phyloP scores from a whole-genome alignment of 2,888 invertebrate genomes.

The Temnothorax unifasciatus region DNA sequence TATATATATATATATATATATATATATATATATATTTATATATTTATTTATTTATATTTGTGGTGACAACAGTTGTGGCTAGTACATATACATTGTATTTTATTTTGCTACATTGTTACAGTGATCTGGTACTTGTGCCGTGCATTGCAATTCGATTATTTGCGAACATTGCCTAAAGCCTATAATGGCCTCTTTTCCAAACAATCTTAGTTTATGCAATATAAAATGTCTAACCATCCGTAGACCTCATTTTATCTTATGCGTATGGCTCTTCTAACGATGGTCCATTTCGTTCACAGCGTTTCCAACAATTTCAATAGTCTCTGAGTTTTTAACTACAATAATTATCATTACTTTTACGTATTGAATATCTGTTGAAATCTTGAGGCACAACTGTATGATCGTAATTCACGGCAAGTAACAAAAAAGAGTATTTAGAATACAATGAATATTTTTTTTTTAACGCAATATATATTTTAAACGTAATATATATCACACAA shows the following conservation, averaged over 20 bases:
- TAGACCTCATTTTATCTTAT: constrained; percentile 61
- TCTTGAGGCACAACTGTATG: constrained; percentile 67
- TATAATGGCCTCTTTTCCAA: constrained; percentile 50
- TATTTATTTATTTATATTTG: constrained; percentile 67
- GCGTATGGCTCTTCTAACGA: constrained; percentile 74
- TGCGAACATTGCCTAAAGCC: constrained; percentile 56
- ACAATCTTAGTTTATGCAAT: constrained; percentile 64
- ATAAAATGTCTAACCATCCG: constrained; percentile 64
- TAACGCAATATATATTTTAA: constrained; percentile 22
- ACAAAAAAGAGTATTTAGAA: constrained; percentile 49
- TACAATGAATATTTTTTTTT: constrained; percentile 1
- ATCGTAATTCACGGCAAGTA: constrained; percentile 48
- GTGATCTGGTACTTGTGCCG: constrained; percentile 78
- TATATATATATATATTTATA: constrained; percentile 67
- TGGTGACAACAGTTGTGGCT: constrained; percentile 83
- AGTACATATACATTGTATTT: constrained; percentile 73
- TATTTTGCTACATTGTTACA: constrained; percentile 70
- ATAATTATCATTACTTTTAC: constrained; percentile 66
- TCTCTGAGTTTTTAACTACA: constrained; percentile 77
- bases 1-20: constrained; percentile 64
- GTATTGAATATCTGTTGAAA: constrained; percentile 68
- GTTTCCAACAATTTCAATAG: constrained; percentile 80
- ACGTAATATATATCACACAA: neutral
- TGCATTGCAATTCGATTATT: constrained; percentile 73
- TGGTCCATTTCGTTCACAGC: constrained; percentile 83